Evolutionary conservation across 2,888 invertebrate species (phyloP).

Genomic region (Chrysotoxum bicinctum): DNA sequence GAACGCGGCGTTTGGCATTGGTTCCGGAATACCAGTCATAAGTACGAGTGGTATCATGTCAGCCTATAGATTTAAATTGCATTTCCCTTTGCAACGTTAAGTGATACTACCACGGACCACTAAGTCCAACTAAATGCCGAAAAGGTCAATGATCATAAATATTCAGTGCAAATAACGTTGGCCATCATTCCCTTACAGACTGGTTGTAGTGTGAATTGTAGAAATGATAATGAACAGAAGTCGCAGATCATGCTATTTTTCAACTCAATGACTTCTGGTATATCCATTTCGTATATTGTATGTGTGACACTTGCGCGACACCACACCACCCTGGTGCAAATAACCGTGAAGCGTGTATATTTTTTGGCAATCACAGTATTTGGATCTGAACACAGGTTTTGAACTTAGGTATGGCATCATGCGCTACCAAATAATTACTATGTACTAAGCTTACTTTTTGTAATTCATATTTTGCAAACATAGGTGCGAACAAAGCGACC

Average conservation of each 20-base stretch:
- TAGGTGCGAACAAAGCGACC: conserved; percentile 44
- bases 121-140: neutral
- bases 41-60: neutral
- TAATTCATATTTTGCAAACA: conserved; percentile 39
- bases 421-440: conserved; percentile 27
- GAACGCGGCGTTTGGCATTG: conserved; percentile 7
- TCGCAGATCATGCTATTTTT: conserved; percentile 51
- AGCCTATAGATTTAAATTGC: neutral
- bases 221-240: neutral
- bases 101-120: conserved; percentile 16
- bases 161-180: conserved; percentile 22
- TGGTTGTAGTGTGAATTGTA: neutral
- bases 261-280: conserved; percentile 18
- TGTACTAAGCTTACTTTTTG: neutral
- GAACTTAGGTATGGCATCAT: conserved; percentile 10
- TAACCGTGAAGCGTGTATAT: conserved; percentile 63
- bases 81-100: neutral
- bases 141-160: conserved; percentile 56
- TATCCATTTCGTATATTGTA: neutral
- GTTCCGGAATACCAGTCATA: neutral
- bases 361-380: conserved; percentile 54
- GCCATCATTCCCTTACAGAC: neutral
- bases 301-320: neutral
- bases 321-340: conserved; percentile 35
- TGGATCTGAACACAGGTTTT: conserved; percentile 15